Evolutionary conservation across 2,113 vertebrate genomes (phyloP), one percentile per base, ranked within the genome.

Genomic region (Strix aluco): DNA sequence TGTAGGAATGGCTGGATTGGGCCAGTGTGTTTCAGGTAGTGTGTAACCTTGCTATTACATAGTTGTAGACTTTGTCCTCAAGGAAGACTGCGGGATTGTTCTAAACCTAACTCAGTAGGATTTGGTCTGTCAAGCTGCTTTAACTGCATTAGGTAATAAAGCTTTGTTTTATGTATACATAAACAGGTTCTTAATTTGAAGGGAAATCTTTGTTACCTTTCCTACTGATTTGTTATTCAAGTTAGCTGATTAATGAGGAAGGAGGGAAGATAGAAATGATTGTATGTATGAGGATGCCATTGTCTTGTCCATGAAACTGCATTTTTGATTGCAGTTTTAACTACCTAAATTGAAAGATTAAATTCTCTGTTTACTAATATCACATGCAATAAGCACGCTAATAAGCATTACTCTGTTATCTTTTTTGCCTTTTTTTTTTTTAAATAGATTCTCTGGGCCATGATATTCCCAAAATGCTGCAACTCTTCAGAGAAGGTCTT

Each of bases 381-480:
- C 30, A 16, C 5, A 3, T 15, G 30, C 44, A 46, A 46, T 73
- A 2, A 20, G 29, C 34, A 27, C 1, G 1, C 27, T 58, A 15
- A 18, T 20, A 19, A 72, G 6, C 19, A 5, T 63, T 63, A 34
- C 36, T 62, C 9, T 25, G 26, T 9, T 9, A 22, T 26, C 15
- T 15, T 29, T 16, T 81, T 36, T 16, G 7, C 5, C 4, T 11
- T 63, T 81, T 92, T 55, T 67, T 71, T 75, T 15, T 73, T 32
- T 11, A 65, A 57, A 46, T 75, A 99, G 99, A 99, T 74, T 98
- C 99, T 1, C 93, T 99, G 44, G 97, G 98, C 44, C 81, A 72
- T 38, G 98, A 99, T 95, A 98, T 99, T 90, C 92, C 98, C 49
- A 97, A 98, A 97, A 99, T 99, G 99, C 49, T 99, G 96, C 75